A percentile compares a stretch with the other conserved stretches of the same genome.
Evolutionary conservation across 2,888 invertebrate genomes (phyloP).

Genomic region (Ichneumoninae sp.): DNA sequence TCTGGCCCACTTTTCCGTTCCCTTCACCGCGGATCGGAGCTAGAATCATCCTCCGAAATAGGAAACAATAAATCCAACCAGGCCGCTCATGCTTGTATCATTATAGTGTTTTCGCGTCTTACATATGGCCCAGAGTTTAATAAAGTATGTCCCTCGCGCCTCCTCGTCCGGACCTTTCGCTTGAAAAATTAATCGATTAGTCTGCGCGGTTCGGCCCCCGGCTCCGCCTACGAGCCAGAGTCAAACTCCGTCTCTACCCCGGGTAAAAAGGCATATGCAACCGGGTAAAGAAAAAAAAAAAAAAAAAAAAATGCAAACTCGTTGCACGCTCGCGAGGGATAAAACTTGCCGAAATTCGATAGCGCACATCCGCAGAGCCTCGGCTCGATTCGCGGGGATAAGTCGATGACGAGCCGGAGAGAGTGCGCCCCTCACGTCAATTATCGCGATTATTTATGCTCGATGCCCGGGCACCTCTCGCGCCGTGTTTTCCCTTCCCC

Average conservation of each 20-base stretch:
- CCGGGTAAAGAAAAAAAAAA: background rate
- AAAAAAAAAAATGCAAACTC: background rate
- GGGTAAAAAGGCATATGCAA: conserved; percentile 17
- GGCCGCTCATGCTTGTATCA: conserved; percentile 39
- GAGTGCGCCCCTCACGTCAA: conserved; percentile 68
- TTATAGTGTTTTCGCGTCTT: conserved; percentile 24
- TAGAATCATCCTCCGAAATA: conserved; percentile 6
- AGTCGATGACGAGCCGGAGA: conserved; percentile 46
- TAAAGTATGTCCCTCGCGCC: conserved; percentile 22
- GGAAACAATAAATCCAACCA: conserved; percentile 53
- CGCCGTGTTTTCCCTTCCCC: conserved; percentile 25
- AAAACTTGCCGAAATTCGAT: conserved; percentile 57
- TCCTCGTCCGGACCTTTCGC: conserved; percentile 41
- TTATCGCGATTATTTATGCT: conserved; percentile 78
- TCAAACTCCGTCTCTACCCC: conserved; percentile 22
- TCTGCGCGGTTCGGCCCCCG: conserved; percentile 43
- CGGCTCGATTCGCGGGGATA: conserved; percentile 27
- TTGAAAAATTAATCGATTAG: conserved; percentile 63
- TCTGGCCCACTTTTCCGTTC: background rate
- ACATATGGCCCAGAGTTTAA: conserved; percentile 36
- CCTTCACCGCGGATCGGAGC: background rate
- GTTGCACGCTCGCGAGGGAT: background rate
- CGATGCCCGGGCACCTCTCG: conserved; percentile 73
- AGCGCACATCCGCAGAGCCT: conserved; percentile 37
- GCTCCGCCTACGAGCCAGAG: conserved; percentile 57